Base-by-base conservation (phyloP, 2,797 vertebrate genomes). In the Anguilla anguilla region DNA sequence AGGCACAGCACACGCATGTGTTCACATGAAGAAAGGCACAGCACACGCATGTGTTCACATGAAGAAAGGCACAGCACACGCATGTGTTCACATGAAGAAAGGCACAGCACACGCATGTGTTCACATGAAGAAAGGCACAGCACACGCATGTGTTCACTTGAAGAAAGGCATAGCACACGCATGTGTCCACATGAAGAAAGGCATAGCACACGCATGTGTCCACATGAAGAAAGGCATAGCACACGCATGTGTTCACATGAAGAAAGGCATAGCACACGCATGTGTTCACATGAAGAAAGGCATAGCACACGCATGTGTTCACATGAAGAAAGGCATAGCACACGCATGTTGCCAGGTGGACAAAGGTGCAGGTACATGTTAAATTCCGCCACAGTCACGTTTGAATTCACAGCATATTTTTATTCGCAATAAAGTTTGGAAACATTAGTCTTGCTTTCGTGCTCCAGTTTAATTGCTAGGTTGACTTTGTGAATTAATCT, bases 391-490 rank as follows among this genome's bases (percentile, higher is more conserved):
- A 77, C 35, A 31, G 1, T 31, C n/a, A 72, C 3, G 15, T 6
- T 77, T 25, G 25, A 69, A 77, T 39, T 22, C 74, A 77, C 43
- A 35, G 35, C 15, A 17, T 35, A 77, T 43, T 43, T 77, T 77
- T 39, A 28, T 74, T 74, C 9, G 7, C 13, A 46, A 17, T 79
- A 79, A 49, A 82, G 25, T 51, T n/a, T 49, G 17, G 51, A 25
- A n/a, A 82, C 22, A 51, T 82, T 82, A 82, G 79, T 46, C 79
- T 49, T 79, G 74, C 39, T 22, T 46, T 79, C 5, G 46, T 79
- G 74, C 35, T 22, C 17, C 74, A 46, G 6, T 22, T 51, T 51
- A 51, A 82, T 49, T 51, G 46, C 22, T 51, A 22, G 22, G 43
- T n/a, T 49, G 46, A 7, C 79, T 49, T 82, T n/a, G 46, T 49